Evolutionary conservation across 2,797 vertebrate species (phyloP).

Genomic region (Pogoniulus pusillus): DNA sequence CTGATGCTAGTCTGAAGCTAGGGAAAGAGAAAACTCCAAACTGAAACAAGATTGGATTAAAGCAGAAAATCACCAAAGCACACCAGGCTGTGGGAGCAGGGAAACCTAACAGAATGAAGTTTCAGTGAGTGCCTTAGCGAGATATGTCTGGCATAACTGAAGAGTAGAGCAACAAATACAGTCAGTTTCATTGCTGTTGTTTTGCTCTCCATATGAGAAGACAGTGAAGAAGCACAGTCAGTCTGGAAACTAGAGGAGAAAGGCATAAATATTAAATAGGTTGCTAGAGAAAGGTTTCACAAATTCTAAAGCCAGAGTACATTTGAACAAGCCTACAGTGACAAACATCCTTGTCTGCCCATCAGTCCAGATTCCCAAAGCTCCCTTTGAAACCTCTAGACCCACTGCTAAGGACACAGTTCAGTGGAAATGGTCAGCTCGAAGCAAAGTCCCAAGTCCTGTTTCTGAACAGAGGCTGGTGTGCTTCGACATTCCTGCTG

Average conservation of each 20-base stretch:
- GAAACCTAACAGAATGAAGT: not conserved
- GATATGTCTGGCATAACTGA: not conserved
- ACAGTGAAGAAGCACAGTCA: not conserved
- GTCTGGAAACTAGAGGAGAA: not conserved
- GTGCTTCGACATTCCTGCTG: not conserved
- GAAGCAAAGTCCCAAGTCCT: not conserved
- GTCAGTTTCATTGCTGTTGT: not conserved
- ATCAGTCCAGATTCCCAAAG: not conserved
- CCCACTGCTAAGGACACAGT: not conserved
- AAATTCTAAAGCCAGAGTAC: not conserved
- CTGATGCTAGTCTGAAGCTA: not conserved
- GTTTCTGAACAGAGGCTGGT: not conserved
- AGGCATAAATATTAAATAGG: not conserved
- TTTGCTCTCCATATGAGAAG: not conserved
- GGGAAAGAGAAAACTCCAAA: not conserved
- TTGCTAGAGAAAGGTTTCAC: not conserved
- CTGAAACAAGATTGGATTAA: not conserved
- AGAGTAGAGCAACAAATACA: not conserved
- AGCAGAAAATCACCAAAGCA: not conserved
- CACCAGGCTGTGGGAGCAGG: not conserved
- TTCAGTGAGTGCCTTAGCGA: not conserved
- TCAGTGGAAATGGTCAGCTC: not conserved
- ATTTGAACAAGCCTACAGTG: not conserved
- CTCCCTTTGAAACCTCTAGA: not conserved
- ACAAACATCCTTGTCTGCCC: not conserved